phyloP scores from a whole-genome alignment of 2,888 invertebrate genomes.

The Drosophila prolongata region DNA sequence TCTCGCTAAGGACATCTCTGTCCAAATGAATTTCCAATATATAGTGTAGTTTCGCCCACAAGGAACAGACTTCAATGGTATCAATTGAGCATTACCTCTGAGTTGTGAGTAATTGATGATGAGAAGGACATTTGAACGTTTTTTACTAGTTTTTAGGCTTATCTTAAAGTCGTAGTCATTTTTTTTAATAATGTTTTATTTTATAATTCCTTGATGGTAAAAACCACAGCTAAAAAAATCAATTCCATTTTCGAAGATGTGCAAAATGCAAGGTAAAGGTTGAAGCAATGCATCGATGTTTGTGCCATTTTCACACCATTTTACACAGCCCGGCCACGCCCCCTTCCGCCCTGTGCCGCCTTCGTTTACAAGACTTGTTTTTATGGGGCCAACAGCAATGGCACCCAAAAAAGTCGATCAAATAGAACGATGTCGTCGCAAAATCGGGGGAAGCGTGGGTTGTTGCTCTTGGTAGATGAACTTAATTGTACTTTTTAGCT shows the following conservation, averaged over 20 bases:
- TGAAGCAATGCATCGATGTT: conserved; percentile 6
- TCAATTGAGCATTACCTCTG: conserved; percentile 1
- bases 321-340: conserved; percentile 11
- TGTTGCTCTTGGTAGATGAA: conserved; percentile 23
- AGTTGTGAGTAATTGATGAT: conserved; percentile 5
- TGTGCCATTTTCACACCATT: conserved; percentile 24
- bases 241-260: not conserved
- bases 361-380: conserved; percentile 7
- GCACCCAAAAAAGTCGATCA: conserved; percentile 29
- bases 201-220: too few species aligned
- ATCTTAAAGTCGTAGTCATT: not conserved
- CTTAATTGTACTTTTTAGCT: conserved; percentile 46
- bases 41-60: not conserved
- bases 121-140: not conserved
- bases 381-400: conserved; percentile 23
- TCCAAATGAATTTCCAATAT: conserved; percentile 50
- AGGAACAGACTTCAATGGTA: not conserved
- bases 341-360: conserved; percentile 2
- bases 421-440: conserved; percentile 34
- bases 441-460: not conserved
- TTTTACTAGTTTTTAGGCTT: not conserved
- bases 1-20: conserved; percentile 32
- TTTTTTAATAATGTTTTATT: too few species aligned
- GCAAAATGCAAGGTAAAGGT: conserved; percentile 1
- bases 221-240: too few species aligned